Percentiles rank a stretch among this genome's conserved stretches.
Conservation (phyloP, 2,888 invertebrate species). For the Chelonus formosanus region DNA sequence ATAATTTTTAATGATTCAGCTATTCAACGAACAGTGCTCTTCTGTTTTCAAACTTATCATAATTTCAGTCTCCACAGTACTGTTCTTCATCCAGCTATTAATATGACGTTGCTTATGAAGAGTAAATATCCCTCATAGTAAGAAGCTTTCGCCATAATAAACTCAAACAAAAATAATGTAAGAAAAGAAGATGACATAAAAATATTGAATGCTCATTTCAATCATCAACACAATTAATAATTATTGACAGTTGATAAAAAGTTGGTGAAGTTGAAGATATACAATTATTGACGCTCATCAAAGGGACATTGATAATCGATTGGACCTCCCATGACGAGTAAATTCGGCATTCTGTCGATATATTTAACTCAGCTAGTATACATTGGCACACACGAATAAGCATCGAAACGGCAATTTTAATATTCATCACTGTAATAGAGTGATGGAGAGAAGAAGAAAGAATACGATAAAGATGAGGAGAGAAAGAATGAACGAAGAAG, state of each 20-base stretch:
- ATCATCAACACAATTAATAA: background rate
- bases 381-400: constrained; percentile 14
- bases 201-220: too few species aligned
- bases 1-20: too few species aligned
- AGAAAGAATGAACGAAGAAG: background rate
- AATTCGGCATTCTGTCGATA: constrained; percentile 16
- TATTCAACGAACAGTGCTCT: too few species aligned
- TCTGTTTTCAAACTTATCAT: too few species aligned
- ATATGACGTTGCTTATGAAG: too few species aligned
- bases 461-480: background rate
- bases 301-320: constrained; percentile 5
- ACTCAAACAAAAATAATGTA: too few species aligned
- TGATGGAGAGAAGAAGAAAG: constrained; percentile 7
- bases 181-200: too few species aligned
- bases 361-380: background rate
- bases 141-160: too few species aligned
- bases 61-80: too few species aligned
- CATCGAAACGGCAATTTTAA: constrained; percentile 37
- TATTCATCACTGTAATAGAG: constrained; percentile 37
- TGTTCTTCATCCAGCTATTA: too few species aligned
- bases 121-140: too few species aligned
- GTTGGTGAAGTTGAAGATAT: constrained; percentile 2
- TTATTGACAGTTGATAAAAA: background rate
- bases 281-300: background rate
- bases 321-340: constrained; percentile 37